Evolutionary conservation across 1,140 invertebrate genomes (phyloP), one percentile per base, ranked within the genome.

Genomic region (Linepithema humile): DNA sequence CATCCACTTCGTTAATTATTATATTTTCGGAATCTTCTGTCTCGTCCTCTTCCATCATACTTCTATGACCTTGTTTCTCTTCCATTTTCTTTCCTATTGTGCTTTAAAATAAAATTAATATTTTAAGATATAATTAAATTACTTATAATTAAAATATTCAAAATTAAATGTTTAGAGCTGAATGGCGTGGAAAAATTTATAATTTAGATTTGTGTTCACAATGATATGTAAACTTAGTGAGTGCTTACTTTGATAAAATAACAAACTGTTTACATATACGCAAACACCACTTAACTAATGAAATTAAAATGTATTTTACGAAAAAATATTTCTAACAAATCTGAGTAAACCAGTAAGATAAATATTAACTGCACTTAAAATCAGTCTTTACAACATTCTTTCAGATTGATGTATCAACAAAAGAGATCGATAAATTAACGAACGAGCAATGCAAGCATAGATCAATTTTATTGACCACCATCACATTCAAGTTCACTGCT

Each of bases 1-100:
- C 97, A 94, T 98, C 97, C 89, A 97, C 96, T 89, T 96, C 96
- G 90, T 98, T 98, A 75, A 98, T 97, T 84, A 96, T 98, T 86
- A 97, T 96, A 91, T 97, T 96, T 88, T 96, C 96, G 85, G 96
- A 95, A 75, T 93, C 91, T 65, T 92, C 94, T 3, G 90, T 78
- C 20, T 95, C 92, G 23, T 95, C 95, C n/a, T 94, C 93, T 48
- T 93, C 94, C 62, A 87, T 87, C 70, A 91, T 78, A 75, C 75
- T 65, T 48, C 70, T 90, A 57, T 75, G 90, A 45, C 84, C 78
- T 69, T 83, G 90, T 73, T 92, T 92, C 3, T 93, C 88, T 43
- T 94, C 93, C 93, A 94, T 94, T 86, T 91, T 91, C 57, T 65
- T 85, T 73, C 10, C 35, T 83, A n/a, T 12, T 57, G n/a, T 32